These are phyloP conservation scores for Pachypeltis micranthus DNA, from an alignment of 1,140 invertebrate genomes.

Conservation along the genomic window DNA sequence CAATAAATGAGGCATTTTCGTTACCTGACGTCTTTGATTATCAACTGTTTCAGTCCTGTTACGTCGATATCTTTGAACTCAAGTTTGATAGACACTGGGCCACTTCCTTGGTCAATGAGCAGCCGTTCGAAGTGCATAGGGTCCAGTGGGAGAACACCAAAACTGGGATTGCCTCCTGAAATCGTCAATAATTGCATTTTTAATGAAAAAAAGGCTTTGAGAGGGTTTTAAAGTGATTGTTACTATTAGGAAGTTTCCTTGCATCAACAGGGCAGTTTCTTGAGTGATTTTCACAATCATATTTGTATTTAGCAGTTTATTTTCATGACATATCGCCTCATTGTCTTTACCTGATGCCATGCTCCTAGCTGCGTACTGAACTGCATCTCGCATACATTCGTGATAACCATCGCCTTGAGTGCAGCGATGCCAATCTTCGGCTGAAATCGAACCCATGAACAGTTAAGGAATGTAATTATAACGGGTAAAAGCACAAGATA, in stretches of 20 bases:
- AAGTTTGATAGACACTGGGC: slow-evolving; percentile 32
- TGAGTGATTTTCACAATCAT: no score
- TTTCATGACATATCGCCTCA: no score
- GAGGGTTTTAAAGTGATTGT: no score
- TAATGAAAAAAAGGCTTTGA: no score
- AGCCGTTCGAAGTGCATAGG: slow-evolving; percentile 28
- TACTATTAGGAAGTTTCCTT: no score
- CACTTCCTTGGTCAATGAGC: slow-evolving; percentile 28
- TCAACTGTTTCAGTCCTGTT: slow-evolving; percentile 29
- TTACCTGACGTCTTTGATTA: slow-evolving; percentile 28
- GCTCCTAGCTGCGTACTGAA: not conserved
- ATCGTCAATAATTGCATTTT: no score
- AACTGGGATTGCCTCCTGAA: slow-evolving; percentile 22
- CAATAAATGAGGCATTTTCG: no score
- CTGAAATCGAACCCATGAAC: not conserved
- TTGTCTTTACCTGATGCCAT: not conserved
- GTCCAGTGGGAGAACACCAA: slow-evolving; percentile 31
- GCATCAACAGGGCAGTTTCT: no score
- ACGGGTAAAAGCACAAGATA: no score
- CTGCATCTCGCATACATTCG: not conserved
- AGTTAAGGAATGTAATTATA: no score
- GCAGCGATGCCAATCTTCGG: not conserved
- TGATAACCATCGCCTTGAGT: not conserved
- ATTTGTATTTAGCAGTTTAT: no score
- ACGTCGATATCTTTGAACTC: slow-evolving; percentile 35